phyloP scores from a whole-genome alignment of 2,113 vertebrate species.

The Carollia perspicillata region DNA sequence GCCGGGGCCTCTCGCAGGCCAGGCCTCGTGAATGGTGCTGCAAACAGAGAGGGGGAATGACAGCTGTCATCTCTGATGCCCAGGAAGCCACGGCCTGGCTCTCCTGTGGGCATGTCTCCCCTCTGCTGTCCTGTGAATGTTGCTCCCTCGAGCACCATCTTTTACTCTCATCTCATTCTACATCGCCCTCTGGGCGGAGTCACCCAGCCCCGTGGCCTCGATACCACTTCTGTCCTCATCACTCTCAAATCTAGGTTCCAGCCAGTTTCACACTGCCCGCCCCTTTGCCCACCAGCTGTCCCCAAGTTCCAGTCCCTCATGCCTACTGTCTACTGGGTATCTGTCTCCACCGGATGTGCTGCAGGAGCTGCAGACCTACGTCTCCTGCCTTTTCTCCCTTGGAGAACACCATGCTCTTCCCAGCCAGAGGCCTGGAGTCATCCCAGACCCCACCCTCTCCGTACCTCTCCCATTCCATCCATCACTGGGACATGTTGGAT shows the following conservation, averaged over 20 bases:
- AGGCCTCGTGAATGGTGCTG: not conserved
- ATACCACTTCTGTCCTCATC: not conserved
- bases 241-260: not conserved
- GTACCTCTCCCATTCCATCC: not conserved
- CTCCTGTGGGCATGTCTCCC: not conserved
- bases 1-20: too few species aligned
- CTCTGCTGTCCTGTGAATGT: not conserved
- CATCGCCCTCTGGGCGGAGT: not conserved
- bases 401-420: not conserved
- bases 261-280: not conserved
- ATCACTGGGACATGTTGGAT: not conserved
- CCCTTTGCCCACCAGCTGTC: too few species aligned
- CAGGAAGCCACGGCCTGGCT: not conserved
- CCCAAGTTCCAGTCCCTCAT: not conserved
- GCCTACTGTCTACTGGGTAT: not conserved
- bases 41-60: not conserved
- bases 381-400: not conserved
- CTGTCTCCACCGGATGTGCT: not conserved
- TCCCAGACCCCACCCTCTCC: accelerated
- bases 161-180: not conserved
- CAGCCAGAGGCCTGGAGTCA: not conserved
- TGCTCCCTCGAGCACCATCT: not conserved
- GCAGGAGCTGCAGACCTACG: not conserved
- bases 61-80: accelerated
- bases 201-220: not conserved